Conservation (phyloP, 2,113 vertebrate species). For the Nanger granti region DNA sequence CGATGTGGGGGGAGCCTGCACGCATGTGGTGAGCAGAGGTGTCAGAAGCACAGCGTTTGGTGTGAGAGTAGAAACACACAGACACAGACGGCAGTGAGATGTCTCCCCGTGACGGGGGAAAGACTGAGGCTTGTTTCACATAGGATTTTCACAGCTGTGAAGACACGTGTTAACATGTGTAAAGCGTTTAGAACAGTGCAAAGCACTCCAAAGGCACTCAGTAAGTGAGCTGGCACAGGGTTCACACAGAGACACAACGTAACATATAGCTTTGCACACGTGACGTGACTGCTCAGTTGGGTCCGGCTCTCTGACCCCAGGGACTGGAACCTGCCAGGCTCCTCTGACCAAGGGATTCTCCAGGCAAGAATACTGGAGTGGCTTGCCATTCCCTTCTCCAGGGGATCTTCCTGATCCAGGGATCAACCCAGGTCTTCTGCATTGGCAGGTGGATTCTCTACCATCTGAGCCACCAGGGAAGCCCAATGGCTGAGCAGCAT, state of each 20-base stretch:
- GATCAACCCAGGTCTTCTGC: not conserved
- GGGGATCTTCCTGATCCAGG: not conserved
- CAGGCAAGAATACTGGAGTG: not conserved
- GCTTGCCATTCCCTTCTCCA: not conserved
- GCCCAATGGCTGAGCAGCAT: not conserved
- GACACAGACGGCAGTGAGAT: not conserved
- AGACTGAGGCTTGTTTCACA: not conserved
- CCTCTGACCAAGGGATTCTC: not conserved
- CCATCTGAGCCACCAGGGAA: not conserved
- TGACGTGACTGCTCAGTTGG: fast-evolving
- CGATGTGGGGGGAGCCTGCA: no score
- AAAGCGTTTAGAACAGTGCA: not conserved
- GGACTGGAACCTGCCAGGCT: not conserved
- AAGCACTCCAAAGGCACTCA: not conserved
- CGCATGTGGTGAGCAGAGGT: not conserved
- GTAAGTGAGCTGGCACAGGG: not conserved
- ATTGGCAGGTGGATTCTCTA: not conserved
- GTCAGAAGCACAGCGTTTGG: not conserved
- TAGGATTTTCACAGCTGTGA: not conserved
- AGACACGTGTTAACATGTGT: not conserved
- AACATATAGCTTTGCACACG: not conserved
- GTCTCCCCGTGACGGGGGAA: not conserved
- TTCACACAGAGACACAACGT: not conserved
- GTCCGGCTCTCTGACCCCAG: not conserved
- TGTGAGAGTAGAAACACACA: not conserved